Evolutionary conservation across 2,888 invertebrate genomes (phyloP).

Genomic region (Minunthozetes semirufus): DNA sequence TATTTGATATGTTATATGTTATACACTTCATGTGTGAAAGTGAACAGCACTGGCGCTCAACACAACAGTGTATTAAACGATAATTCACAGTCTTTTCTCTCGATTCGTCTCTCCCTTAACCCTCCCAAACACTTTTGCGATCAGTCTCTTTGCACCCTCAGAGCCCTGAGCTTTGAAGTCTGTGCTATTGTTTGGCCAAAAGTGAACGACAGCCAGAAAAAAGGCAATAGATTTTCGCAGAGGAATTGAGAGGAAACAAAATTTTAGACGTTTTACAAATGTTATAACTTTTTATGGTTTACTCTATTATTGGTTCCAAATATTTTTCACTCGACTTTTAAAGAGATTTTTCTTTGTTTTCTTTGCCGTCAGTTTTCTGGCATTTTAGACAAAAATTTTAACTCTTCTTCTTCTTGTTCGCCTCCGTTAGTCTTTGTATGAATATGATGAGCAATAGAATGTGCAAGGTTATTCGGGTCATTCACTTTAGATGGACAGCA

Average conservation of each 20-base stretch:
- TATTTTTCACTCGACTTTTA: background rate
- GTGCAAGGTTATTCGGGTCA: too few species aligned
- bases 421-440: too few species aligned
- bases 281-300: conserved; percentile 10
- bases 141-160: background rate
- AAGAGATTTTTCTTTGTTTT: background rate
- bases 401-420: too few species aligned
- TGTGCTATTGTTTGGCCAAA: background rate
- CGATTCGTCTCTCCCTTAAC: background rate
- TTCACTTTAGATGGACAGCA: too few species aligned
- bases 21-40: background rate
- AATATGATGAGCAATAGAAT: too few species aligned
- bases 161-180: background rate
- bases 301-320: background rate
- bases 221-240: background rate
- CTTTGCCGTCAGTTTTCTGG: too few species aligned
- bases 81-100: conserved; percentile 3
- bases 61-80: conserved; percentile 11
- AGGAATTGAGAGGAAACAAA: background rate
- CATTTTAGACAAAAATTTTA: too few species aligned
- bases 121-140: background rate
- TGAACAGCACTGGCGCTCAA: background rate
- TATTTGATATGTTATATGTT: background rate
- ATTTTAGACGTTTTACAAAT: conserved; percentile 16
- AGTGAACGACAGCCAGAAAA: background rate